Evolutionary conservation across 1,140 invertebrate species (phyloP), one percentile per base, ranked within the genome.

Genomic region (Sitophilus oryzae): DNA sequence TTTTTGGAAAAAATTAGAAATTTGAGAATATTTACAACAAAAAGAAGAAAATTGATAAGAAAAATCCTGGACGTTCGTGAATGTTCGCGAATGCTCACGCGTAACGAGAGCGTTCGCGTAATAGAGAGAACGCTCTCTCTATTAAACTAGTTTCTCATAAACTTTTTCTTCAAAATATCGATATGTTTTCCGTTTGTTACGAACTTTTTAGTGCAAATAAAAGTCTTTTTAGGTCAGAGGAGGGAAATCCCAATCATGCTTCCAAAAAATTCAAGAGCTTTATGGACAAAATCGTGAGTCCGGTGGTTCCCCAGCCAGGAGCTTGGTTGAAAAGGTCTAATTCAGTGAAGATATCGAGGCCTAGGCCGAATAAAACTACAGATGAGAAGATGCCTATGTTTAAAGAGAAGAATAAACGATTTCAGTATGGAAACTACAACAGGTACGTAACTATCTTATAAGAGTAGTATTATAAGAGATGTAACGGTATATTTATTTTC

Each of bases 351-450:
- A 59, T 62, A 22, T 59, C 60, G 35, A 43, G 57, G 30, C 58
- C 55, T 47, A 56, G 58, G 9, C 63, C 64, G 45, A 63, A 66
- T 52, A 69, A 70, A 45, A 48, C 57, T 6, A 59, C 63, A 5
- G 54, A 55, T 20, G 61, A 65, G 54, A 74, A 74, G 38, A 64
- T 82, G 69, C 86, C 85, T 9, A 83, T 82, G 45, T 88, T 89
- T 71, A 81, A 84, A 60, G 76, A 79, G 4, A 86, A 86, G 71
- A 83, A 88, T 67, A 77, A 81, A 43, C 78, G 80, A 65, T 98
- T 93, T 74, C 87, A 91, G 53, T 95, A 89, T 79, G 95, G 95
- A 36, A 98, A 98, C 74, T 98, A 96, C 73, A 90, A 93, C 69
- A 85, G 91, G 81, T 83, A 70, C 68, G 53, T 49, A 52, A 48